These are phyloP conservation scores for Pseudorectes ferrugineus DNA, from an alignment of 2,113 vertebrate species.

Conservation along the genomic window DNA sequence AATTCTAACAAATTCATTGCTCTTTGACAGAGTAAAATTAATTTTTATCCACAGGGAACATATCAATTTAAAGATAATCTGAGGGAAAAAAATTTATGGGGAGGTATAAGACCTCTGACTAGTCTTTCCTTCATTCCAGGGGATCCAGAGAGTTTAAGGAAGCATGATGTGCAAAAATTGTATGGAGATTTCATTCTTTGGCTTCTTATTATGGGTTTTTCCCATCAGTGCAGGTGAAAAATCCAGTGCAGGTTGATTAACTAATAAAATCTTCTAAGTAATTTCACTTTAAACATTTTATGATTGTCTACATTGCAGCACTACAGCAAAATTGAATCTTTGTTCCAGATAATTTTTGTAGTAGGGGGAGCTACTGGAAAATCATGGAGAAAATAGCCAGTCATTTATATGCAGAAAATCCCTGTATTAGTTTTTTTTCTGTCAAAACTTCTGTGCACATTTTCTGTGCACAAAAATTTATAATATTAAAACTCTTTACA, in stretches of 20 bases:
- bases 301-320: not conserved
- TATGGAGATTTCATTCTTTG: not conserved
- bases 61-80: constrained; percentile 4
- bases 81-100: not conserved
- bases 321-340: not conserved
- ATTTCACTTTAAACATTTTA: not conserved
- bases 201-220: not conserved
- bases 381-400: not conserved
- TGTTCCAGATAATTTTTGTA: not conserved
- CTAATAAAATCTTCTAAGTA: not conserved
- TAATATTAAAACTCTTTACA: not conserved
- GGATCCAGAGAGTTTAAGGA: not conserved
- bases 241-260: not conserved
- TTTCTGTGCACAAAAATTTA: not conserved
- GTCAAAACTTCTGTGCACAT: not conserved
- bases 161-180: not conserved
- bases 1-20: not conserved
- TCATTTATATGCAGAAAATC: not conserved
- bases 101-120: not conserved
- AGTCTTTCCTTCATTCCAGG: not conserved
- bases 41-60: not conserved
- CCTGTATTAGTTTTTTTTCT: not conserved
- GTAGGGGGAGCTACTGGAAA: not conserved
- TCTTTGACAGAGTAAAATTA: constrained; percentile 1
- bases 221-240: not conserved